Conservation (phyloP, 2,888 invertebrate species). For the Cantharis flavilabris region DNA sequence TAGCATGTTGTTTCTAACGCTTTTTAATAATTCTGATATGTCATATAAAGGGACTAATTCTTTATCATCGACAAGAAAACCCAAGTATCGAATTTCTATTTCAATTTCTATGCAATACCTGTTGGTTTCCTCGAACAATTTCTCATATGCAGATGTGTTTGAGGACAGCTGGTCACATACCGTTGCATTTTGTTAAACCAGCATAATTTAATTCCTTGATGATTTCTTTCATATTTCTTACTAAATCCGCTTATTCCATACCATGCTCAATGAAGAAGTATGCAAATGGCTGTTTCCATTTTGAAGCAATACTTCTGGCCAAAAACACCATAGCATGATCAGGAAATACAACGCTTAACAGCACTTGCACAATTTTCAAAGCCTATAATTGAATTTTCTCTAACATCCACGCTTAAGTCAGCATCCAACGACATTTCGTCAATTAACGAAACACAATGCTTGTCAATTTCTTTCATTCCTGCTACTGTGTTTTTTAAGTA, state of each 20-base stretch:
- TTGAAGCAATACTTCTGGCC: slow-evolving; percentile 20
- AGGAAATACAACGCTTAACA: slow-evolving; percentile 24
- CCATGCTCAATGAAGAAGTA: slow-evolving; percentile 9
- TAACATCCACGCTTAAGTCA: background rate
- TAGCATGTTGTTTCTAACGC: too few relatives aligned
- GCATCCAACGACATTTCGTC: slow-evolving; percentile 1
- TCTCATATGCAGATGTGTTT: background rate
- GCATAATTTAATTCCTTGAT: background rate
- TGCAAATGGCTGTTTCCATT: slow-evolving; percentile 17
- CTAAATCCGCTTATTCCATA: background rate
- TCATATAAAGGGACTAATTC: too few relatives aligned
- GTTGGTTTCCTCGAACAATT: background rate
- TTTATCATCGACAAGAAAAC: too few relatives aligned
- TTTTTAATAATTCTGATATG: too few relatives aligned
- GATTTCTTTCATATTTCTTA: background rate
- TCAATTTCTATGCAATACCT: too few relatives aligned
- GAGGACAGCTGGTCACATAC: background rate
- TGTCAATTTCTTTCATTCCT: background rate
- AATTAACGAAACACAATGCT: background rate
- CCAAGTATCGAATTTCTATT: too few relatives aligned
- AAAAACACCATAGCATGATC: slow-evolving; percentile 40
- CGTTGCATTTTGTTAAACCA: slow-evolving; percentile 8
- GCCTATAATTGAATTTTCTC: background rate
- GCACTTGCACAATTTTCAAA: slow-evolving; percentile 22
- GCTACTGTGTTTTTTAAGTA: background rate